Evolutionary conservation across 1,140 invertebrate species (phyloP).

Genomic region (Eupeodes corollae): DNA sequence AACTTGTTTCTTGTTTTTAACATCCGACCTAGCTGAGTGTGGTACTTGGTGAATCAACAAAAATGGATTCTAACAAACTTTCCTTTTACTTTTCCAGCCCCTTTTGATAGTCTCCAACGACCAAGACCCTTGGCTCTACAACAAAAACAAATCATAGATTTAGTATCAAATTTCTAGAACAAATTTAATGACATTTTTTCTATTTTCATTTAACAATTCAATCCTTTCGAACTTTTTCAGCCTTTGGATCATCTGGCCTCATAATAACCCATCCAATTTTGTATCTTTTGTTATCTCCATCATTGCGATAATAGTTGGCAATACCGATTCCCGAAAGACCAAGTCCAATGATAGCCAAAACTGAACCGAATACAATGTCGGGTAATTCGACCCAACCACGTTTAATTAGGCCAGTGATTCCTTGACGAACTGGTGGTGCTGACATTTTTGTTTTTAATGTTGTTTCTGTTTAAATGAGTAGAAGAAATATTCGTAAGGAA

Average conservation of each 20-base stretch:
- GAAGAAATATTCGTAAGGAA: too few species aligned
- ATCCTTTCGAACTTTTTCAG: constrained; percentile 39
- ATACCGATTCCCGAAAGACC: constrained; percentile 41
- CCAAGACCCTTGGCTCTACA: too few species aligned
- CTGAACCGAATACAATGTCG: constrained; percentile 45
- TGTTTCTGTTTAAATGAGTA: not conserved
- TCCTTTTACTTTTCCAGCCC: too few species aligned
- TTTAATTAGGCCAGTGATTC: constrained; percentile 37
- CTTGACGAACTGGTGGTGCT: constrained; percentile 16
- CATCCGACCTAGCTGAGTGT: too few species aligned
- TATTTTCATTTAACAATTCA: constrained; percentile 9
- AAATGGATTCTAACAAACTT: too few species aligned
- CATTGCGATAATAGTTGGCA: constrained; percentile 43
- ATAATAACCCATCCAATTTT: constrained; percentile 49
- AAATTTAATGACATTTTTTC: too few species aligned
- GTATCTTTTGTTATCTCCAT: constrained; percentile 51
- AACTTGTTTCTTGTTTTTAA: too few species aligned
- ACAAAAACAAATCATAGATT: too few species aligned
- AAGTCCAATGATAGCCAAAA: constrained; percentile 42
- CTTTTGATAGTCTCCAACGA: too few species aligned
- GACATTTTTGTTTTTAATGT: constrained; percentile 19
- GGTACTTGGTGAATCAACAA: too few species aligned
- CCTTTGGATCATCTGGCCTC: constrained; percentile 50
- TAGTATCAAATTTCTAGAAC: too few species aligned
- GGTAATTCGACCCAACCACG: constrained; percentile 54